Percentiles rank a stretch among this genome's conserved stretches.
These are phyloP conservation scores for Lepeophtheirus nordmannii DNA, from an alignment of 2,888 invertebrate genomes.

Conservation along the genomic window DNA sequence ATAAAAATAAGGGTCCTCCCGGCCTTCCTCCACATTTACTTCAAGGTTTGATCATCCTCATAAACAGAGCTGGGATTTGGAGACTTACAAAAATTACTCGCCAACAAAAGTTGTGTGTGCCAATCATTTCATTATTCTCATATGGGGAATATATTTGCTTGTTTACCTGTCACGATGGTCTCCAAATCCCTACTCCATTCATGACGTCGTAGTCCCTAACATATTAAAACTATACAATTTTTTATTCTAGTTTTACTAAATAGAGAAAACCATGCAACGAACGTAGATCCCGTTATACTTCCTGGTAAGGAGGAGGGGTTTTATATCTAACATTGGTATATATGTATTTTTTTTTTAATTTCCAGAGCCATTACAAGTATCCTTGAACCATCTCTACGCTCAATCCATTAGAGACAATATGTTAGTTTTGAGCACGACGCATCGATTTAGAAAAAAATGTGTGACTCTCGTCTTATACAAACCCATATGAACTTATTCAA, in stretches of 20 bases:
- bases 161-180: too few species aligned
- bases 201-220: too few species aligned
- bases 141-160: too few species aligned
- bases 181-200: too few species aligned
- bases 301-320: neutral
- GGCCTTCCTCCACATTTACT: constrained; percentile 90
- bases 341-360: constrained; percentile 35
- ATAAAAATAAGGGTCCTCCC: constrained; percentile 58
- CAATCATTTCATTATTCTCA: too few species aligned
- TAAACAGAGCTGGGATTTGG: too few species aligned
- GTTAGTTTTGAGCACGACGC: constrained; percentile 98
- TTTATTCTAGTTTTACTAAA: neutral
- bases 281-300: neutral
- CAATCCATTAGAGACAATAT: constrained; percentile 98
- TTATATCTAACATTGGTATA: too few species aligned
- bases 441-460: constrained; percentile 95
- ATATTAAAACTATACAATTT: neutral
- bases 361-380: constrained; percentile 97
- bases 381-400: constrained; percentile 97
- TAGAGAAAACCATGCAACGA: neutral
- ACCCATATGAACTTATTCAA: constrained; percentile 50
- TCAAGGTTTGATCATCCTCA: constrained; percentile 41
- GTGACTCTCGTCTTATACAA: constrained; percentile 96
- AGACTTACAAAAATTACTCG: too few species aligned
- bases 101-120: too few species aligned